phyloP scores from a whole-genome alignment of 2,888 invertebrate species.

The Lasioglossum pauxillum region DNA sequence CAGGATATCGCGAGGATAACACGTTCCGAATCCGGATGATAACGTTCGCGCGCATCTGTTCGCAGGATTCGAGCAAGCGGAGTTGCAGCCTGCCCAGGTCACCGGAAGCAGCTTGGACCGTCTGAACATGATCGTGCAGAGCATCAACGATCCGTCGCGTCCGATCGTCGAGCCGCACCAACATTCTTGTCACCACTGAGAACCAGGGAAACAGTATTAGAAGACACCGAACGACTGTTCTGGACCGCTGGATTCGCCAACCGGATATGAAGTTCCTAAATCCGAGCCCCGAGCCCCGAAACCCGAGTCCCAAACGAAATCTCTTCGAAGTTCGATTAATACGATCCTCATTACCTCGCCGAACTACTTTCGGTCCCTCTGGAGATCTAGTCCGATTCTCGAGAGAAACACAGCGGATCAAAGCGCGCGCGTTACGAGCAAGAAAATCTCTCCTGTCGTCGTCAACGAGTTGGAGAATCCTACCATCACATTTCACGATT shows the following conservation, averaged over 20 bases:
- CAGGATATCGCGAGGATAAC: slow-evolving; percentile 6
- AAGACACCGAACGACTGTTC: slow-evolving; percentile 12
- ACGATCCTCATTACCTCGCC: not conserved
- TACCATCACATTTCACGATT: not conserved
- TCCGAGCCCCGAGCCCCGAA: not conserved
- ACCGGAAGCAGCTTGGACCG: slow-evolving; percentile 88
- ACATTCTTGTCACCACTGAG: slow-evolving; percentile 75
- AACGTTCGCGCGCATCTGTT: slow-evolving; percentile 5
- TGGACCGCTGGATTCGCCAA: slow-evolving; percentile 9
- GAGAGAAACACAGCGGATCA: not conserved
- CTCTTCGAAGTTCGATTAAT: not conserved
- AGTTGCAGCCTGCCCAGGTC: slow-evolving; percentile 77
- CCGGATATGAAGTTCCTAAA: slow-evolving; percentile 50
- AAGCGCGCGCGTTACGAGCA: not conserved
- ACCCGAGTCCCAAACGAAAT: not conserved
- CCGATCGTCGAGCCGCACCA: slow-evolving; percentile 71
- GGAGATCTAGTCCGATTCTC: not conserved
- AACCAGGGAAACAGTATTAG: not conserved
- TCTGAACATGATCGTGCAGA: slow-evolving; percentile 90
- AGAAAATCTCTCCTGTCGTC: not conserved
- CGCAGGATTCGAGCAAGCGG: slow-evolving; percentile 79
- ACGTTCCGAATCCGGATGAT: not conserved
- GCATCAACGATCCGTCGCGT: slow-evolving; percentile 85
- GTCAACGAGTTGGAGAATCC: not conserved
- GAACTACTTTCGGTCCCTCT: not conserved